Evolutionary conservation across 2,113 vertebrate genomes (phyloP).

Genomic region (Toxotes chatareus): DNA sequence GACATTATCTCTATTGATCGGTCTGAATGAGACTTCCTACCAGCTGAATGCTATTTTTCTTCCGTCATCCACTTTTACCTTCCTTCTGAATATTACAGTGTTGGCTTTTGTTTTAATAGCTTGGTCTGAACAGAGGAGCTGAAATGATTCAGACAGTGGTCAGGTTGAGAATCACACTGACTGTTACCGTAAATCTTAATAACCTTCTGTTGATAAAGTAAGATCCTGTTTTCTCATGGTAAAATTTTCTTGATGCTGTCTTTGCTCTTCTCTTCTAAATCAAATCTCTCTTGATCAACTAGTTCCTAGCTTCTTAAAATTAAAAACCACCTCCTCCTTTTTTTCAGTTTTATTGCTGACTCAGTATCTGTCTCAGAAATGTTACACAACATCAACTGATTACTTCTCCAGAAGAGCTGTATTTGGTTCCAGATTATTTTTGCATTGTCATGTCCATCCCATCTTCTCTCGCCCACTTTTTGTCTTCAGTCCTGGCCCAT

Average conservation of each 20-base stretch:
- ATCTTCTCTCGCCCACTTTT: not conserved
- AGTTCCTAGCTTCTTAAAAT: not conserved
- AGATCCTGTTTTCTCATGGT: not conserved
- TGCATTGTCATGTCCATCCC: not conserved
- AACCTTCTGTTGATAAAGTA: constrained; percentile 10
- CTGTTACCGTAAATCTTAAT: not conserved
- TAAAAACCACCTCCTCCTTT: not conserved
- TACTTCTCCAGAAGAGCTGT: not conserved
- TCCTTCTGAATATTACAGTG: constrained; percentile 45
- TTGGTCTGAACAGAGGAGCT: constrained; percentile 11
- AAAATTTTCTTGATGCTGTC: not conserved
- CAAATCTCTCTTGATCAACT: not conserved
- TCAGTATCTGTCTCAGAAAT: not conserved
- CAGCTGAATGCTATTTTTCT: constrained; percentile 31
- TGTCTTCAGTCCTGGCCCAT: constrained; percentile 33
- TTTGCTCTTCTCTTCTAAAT: not conserved
- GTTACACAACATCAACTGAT: not conserved
- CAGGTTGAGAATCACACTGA: not conserved
- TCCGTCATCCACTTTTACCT: constrained; percentile 9
- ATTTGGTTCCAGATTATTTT: not conserved
- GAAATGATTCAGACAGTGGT: constrained; percentile 11
- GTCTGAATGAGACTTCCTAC: constrained; percentile 50
- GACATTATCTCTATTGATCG: constrained; percentile 60
- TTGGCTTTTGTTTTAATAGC: constrained; percentile 33
- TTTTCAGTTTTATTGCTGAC: not conserved